These are phyloP conservation scores for Darevskia nairensis DNA, from an alignment of 2,797 vertebrate genomes.

Conservation along the genomic window DNA sequence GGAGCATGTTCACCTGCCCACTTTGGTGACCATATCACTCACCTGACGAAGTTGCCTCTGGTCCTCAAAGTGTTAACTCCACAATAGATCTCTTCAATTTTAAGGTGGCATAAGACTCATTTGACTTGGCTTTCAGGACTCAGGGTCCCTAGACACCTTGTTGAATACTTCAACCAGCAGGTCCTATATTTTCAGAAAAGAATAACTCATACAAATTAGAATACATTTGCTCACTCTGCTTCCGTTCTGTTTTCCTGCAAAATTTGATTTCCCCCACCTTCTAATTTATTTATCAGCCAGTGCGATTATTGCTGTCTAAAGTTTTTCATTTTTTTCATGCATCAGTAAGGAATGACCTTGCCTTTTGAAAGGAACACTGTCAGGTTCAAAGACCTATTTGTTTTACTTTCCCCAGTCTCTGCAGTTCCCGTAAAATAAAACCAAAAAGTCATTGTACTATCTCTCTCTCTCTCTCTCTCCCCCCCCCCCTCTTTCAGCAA, in stretches of 20 bases:
- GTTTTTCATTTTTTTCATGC: slow-evolving; percentile 6
- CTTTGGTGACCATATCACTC: neutral
- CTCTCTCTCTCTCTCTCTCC: neutral
- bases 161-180: neutral
- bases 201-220: neutral
- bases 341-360: slow-evolving; percentile 26
- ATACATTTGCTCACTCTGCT: neutral
- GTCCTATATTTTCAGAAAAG: neutral
- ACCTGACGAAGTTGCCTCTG: neutral
- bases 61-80: neutral
- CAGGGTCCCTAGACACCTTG: neutral
- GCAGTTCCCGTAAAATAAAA: slow-evolving; percentile 46
- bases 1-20: neutral
- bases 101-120: neutral
- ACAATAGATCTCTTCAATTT: neutral
- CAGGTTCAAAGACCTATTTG: slow-evolving; percentile 29
- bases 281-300: slow-evolving; percentile 10
- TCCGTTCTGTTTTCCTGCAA: neutral
- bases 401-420: slow-evolving; percentile 56
- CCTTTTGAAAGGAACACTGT: slow-evolving; percentile 42
- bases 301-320: neutral
- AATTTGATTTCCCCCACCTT: neutral
- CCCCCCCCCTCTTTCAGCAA: slow-evolving; percentile 22
- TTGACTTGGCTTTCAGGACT: neutral
- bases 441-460: slow-evolving; percentile 19